Base-by-base conservation (phyloP, 92 coral and sea anemone genomes). In the Metridium senile region DNA sequence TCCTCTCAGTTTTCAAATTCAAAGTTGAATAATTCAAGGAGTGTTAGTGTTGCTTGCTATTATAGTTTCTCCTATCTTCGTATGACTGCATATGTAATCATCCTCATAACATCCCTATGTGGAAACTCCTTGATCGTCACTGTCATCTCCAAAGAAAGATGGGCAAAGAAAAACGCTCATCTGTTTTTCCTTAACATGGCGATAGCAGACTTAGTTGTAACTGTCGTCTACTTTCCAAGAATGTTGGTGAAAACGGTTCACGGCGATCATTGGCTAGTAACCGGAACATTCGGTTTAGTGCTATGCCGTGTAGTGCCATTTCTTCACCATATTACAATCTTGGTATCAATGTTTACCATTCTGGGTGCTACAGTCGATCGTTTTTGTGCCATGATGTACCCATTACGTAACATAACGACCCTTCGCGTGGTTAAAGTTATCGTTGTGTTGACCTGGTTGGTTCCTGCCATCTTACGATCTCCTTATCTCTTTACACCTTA, bases 191-290 rank as follows among this genome's bases (percentile, higher is more conserved):
- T 82, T 11, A 86, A 86, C 72, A 58, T 86, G 80, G 87, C 90
- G 29, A 66, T 75, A 0, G 81, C 90, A 10, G 90, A 86, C 51
- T 39, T 86, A 59, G 70, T 61, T 21, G 79, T 82, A 22, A 76
- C 90, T 11, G 26, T 72, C 39, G 83, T 77, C 11, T 86, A 86
- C 33, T 70, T 86, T 79, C 87, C 90, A 0, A 80, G 90, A 58
- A 65, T 82, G 53, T 59, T 86, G 57, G 87, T 77, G 18, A 81
- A 65, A 70, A 74, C 78, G 79, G n/a, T 86, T 21, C 57, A 39
- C 8, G 90, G 90, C 1, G 58, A 46, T 25, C 25, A 13, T 0
- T 86, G 90, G 90, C 47, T 81, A 0, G 77, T 86, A 0, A 75
- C 68, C 4, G 90, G 87, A 20, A 68, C 62, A 11, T 71, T 86